These are phyloP conservation scores for Taphrorychus bicolor DNA, from an alignment of 2,888 invertebrate species.

Conservation along the genomic window DNA sequence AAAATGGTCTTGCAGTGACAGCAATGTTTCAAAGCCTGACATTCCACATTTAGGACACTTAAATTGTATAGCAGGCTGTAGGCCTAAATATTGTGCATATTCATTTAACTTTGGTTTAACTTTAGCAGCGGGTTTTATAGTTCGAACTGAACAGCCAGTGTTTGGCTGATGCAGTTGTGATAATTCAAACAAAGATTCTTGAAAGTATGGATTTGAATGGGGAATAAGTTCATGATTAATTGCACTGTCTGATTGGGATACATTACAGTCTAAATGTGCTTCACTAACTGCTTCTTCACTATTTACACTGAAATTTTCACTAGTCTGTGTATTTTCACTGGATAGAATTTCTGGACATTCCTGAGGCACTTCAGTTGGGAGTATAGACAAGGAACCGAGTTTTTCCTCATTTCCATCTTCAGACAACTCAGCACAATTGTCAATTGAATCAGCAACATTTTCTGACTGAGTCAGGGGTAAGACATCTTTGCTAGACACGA, in stretches of 20 bases:
- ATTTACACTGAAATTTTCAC: constrained; percentile 27
- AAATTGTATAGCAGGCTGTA: constrained; percentile 75
- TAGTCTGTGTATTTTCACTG: constrained; percentile 21
- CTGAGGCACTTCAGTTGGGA: background rate
- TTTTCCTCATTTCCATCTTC: background rate
- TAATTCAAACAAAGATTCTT: constrained; percentile 58
- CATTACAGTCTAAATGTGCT: constrained; percentile 10
- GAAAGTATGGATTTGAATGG: constrained; percentile 58
- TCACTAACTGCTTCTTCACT: constrained; percentile 18
- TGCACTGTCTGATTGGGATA: constrained; percentile 21
- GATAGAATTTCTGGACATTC: background rate
- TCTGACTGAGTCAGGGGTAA: too few relatives aligned
- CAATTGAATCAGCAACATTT: background rate
- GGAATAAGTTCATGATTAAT: constrained; percentile 36
- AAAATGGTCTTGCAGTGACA: constrained; percentile 74
- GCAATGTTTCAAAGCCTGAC: constrained; percentile 71
- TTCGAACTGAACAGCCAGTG: constrained; percentile 34
- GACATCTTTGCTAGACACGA: background rate
- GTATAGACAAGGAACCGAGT: background rate
- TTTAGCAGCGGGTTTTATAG: constrained; percentile 45
- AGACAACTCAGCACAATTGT: background rate
- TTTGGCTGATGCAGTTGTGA: constrained; percentile 50
- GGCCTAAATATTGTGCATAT: constrained; percentile 75
- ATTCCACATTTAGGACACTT: constrained; percentile 78
- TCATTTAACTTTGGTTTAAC: constrained; percentile 59